Evolutionary conservation across 2,888 invertebrate species (phyloP).

Genomic region (Drosophila paracracens): DNA sequence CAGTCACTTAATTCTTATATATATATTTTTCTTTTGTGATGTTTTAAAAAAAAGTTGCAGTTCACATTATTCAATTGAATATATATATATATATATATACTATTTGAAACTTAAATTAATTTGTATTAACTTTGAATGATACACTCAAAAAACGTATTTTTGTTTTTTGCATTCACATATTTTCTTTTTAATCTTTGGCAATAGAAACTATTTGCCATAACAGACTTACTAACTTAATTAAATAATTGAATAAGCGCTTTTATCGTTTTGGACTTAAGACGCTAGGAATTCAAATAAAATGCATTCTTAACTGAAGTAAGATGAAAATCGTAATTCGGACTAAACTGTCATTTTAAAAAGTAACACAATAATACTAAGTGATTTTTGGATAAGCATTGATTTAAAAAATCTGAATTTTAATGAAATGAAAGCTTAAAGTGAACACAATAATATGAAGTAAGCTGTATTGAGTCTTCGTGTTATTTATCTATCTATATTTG

Average conservation of each 20-base stretch:
- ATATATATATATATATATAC: not conserved
- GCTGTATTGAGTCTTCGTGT: not conserved
- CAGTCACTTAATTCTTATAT: not conserved
- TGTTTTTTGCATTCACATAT: not conserved
- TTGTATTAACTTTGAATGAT: not conserved
- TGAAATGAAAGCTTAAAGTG: not conserved
- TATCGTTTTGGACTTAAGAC: not conserved
- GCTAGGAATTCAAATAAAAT: not conserved
- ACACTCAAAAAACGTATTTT: not conserved
- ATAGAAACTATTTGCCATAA: not conserved
- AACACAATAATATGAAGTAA: not conserved
- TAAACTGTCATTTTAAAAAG: not conserved
- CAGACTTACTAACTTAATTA: not conserved
- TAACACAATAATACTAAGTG: not conserved
- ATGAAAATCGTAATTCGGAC: not conserved
- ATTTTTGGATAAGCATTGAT: not conserved
- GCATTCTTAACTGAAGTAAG: not conserved
- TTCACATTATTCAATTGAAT: not conserved
- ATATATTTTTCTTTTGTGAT: not conserved
- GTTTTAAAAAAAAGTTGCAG: not conserved
- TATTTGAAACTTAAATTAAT: not conserved
- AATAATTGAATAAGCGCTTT: not conserved
- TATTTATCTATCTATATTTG: not conserved
- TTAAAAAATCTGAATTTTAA: not conserved
- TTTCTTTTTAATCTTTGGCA: not conserved